phyloP scores from a whole-genome alignment of 2,888 invertebrate genomes.

The Chymomyza caudatula region DNA sequence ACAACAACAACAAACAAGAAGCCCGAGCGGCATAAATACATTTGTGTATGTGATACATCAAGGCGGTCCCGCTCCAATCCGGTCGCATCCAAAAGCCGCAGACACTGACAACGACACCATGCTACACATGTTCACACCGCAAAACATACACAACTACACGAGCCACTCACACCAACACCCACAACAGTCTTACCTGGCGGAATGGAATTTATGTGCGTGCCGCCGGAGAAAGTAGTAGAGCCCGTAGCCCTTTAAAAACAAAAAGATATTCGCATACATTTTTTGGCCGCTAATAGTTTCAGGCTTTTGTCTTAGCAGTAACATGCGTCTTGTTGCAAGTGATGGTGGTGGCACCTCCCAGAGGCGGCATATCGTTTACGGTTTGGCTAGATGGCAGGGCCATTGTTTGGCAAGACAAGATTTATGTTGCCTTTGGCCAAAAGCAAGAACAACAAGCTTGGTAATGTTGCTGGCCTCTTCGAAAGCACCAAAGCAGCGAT shows the following conservation, averaged over 20 bases:
- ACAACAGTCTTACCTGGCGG: conserved; percentile 46
- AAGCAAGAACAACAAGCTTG: conserved; percentile 31
- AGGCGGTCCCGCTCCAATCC: conserved; percentile 19
- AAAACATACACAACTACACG: not conserved
- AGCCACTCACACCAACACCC: not conserved
- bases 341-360: conserved; percentile 25
- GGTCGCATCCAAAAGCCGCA: not conserved
- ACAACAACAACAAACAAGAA: conserved; percentile 40
- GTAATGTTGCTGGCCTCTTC: not conserved
- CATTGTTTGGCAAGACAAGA: conserved; percentile 63
- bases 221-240: not conserved
- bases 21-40: conserved; percentile 57
- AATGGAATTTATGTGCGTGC: conserved; percentile 65
- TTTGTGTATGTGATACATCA: conserved; percentile 70
- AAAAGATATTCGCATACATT: conserved; percentile 36
- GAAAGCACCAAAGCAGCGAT: conserved; percentile 13
- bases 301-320: not conserved
- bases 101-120: not conserved
- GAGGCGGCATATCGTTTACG: conserved; percentile 19
- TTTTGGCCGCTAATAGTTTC: conserved; percentile 61
- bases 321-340: not conserved
- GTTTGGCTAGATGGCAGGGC: conserved; percentile 16
- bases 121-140: conserved; percentile 1
- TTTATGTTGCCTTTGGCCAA: conserved; percentile 62
- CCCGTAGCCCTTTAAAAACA: conserved; percentile 44